Evolutionary conservation across 2,797 vertebrate species (phyloP).

Genomic region (Gymnoscopelus braueri): DNA sequence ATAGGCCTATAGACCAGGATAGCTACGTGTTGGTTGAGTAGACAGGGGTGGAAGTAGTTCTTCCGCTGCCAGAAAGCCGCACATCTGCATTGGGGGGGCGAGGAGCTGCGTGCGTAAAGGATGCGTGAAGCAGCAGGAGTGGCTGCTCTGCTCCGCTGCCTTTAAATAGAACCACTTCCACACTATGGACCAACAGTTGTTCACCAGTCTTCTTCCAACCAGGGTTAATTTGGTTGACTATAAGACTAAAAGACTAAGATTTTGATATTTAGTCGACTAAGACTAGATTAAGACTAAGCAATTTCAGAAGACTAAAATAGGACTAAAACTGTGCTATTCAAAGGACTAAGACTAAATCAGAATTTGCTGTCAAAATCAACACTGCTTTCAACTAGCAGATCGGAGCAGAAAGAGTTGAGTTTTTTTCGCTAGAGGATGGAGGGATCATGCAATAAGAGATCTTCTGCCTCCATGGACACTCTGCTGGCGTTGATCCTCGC

Average conservation of each 20-base stretch:
- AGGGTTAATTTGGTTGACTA: too few species aligned
- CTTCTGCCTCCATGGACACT: constrained; percentile 46
- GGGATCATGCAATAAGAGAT: constrained; percentile 39
- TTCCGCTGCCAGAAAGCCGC: constrained; percentile 77
- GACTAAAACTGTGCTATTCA: too few species aligned
- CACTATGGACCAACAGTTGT: constrained; percentile 72
- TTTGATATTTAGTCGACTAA: too few species aligned
- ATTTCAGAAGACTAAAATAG: too few species aligned
- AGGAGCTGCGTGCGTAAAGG: constrained; percentile 68
- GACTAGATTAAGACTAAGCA: too few species aligned
- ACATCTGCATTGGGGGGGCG: constrained; percentile 83
- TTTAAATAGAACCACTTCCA: constrained; percentile 81
- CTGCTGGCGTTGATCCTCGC: constrained; percentile 43
- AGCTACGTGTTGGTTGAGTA: constrained; percentile 63
- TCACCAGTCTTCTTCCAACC: constrained; percentile 35
- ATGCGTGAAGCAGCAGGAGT: constrained; percentile 77
- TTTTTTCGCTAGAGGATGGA: constrained; percentile 58
- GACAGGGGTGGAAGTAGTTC: constrained; percentile 73
- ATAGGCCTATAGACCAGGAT: constrained; percentile 67
- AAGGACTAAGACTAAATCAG: too few species aligned
- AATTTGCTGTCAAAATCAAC: too few species aligned
- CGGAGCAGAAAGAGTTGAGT: constrained; percentile 31
- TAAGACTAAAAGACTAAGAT: too few species aligned
- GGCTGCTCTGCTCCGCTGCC: constrained; percentile 65
- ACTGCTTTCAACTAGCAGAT: constrained; percentile 30